Base-by-base conservation (phyloP, 2,888 invertebrate species). In the Eupithecia inturbata region DNA sequence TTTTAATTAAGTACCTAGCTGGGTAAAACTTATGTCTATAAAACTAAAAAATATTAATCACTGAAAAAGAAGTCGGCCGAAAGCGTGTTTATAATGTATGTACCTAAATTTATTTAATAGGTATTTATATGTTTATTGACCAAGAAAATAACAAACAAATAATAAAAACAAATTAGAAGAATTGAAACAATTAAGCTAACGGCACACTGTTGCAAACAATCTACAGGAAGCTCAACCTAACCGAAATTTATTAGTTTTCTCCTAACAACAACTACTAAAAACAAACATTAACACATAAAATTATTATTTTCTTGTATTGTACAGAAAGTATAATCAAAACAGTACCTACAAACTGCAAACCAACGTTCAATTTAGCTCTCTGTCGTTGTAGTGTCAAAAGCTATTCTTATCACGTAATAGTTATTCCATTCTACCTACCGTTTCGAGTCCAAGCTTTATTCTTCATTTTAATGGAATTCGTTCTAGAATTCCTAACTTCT, bases 401-500 rank as follows among this genome's bases (percentile, higher is more conserved):
- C 36, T 26, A 66, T 66, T 66, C 66, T 36, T 57, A 45, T 41
- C 41, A 70, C 28, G 70, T 63, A 60, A 71, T 60, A 14, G 41
- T 68, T 28, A 66, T 64, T 71, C 60, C 28, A 68, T 74, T 74
- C 62, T 63, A 70, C 45, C 62, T 63, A 70, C 45, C 19, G 31
- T 62, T 73, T 33, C 63, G 60, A 67, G 63, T 62, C 49, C 70
- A 67, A 12, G 72, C 64, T 70, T 72, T 66, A 72, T 75, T 68
- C 53, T 39, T 71, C 39, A 68, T 69, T 74, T 62, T 72, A 72
- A 67, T 70, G 75, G 45, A 75, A 57, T 68, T 63, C 67, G 53
- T 68, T 72, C 28, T 68, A 67, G 70, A 75, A 75, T 68, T 71
- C 26, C 26, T 62, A 70, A 68, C 70, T 74, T 68, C 39, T 62